Evolutionary conservation across 1,140 invertebrate species (phyloP).

Genomic region (Aleiodes sp.): DNA sequence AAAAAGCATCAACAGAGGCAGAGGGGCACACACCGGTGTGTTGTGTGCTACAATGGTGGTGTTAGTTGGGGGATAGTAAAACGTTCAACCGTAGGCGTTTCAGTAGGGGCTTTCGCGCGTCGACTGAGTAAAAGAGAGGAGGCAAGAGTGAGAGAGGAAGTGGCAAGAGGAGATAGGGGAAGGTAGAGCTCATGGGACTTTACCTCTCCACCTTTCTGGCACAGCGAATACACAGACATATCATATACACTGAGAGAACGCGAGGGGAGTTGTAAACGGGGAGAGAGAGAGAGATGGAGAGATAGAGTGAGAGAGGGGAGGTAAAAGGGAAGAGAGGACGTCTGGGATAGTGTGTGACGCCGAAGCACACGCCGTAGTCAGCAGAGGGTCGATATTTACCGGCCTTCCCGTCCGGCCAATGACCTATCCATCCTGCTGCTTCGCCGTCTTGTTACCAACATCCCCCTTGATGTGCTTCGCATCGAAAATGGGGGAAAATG

Average conservation of each 20-base stretch:
- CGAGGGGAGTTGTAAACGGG: background rate
- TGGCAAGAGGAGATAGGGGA: conserved; percentile 7
- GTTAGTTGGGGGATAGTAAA: background rate
- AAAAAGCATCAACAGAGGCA: conserved; percentile 38
- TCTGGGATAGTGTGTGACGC: conserved; percentile 26
- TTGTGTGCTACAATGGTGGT: background rate
- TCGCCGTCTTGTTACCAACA: conserved; percentile 35
- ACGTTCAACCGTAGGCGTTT: background rate
- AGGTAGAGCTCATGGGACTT: too few species aligned
- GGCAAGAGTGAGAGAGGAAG: background rate
- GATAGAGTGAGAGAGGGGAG: conserved; percentile 14
- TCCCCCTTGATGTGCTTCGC: conserved; percentile 32
- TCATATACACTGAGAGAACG: background rate
- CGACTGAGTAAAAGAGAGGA: background rate
- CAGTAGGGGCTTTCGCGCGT: background rate
- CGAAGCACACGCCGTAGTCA: conserved; percentile 45
- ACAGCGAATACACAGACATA: background rate
- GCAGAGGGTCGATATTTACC: conserved; percentile 60
- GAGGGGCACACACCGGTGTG: background rate
- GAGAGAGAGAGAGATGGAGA: conserved; percentile 35
- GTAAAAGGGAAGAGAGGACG: conserved; percentile 33
- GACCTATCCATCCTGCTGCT: conserved; percentile 45
- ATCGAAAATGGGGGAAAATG: background rate
- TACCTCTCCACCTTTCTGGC: background rate
- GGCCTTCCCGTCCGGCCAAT: conserved; percentile 54